Conservation (phyloP, 1,140 invertebrate species). For the Archivesica marissinica region DNA sequence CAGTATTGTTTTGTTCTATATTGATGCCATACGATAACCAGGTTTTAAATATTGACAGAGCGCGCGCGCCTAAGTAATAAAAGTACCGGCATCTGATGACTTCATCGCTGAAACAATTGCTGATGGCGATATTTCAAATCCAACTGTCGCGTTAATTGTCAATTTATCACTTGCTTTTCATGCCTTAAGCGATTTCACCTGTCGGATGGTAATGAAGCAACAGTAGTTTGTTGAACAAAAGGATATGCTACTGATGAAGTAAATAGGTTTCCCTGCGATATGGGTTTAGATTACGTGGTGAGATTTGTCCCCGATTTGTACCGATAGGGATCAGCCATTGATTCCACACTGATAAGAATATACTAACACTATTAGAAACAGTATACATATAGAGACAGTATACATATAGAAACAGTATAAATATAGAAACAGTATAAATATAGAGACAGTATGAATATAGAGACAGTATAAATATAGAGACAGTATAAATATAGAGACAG, state of each 20-base stretch:
- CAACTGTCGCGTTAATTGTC: conserved; percentile 38
- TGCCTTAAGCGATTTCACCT: conserved; percentile 41
- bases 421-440: no score
- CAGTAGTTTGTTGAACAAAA: conserved; percentile 20
- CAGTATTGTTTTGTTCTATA: no score
- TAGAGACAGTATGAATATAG: no score
- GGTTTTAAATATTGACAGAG: neutral
- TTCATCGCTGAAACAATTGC: conserved; percentile 19
- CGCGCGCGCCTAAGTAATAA: neutral
- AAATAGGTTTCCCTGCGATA: neutral
- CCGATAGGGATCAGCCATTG: conserved; percentile 20
- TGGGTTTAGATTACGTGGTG: neutral
- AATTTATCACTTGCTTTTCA: conserved; percentile 48
- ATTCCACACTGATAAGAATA: no score
- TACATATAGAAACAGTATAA: no score
- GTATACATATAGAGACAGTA: no score
- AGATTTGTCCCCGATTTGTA: conserved; percentile 40
- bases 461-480: no score
- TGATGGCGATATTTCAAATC: conserved; percentile 42
- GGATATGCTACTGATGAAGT: neutral
- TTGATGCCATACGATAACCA: neutral
- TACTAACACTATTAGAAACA: no score
- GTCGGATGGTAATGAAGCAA: conserved; percentile 36
- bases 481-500: no score
- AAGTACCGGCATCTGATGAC: conserved; percentile 6